Percentiles rank a stretch among this genome's conserved stretches.
phyloP scores from a whole-genome alignment of 2,888 invertebrate species.

The Gastracanthus pulcherrimus region DNA sequence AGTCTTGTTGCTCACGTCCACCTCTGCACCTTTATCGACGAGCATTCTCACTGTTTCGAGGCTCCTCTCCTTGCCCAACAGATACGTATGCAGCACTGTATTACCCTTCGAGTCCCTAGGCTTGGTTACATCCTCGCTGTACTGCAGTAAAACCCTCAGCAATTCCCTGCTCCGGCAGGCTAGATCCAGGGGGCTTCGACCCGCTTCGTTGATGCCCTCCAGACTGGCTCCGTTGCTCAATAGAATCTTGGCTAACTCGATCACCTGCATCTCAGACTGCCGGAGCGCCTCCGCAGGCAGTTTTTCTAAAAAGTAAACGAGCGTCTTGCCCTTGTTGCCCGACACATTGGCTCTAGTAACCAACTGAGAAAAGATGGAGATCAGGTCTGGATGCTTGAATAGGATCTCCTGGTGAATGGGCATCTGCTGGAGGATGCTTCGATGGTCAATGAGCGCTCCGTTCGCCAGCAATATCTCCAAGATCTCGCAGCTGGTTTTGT shows the following conservation, averaged over 20 bases:
- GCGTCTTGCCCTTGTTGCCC: neutral
- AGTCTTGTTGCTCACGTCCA: neutral
- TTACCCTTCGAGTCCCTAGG: neutral
- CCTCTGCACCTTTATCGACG: neutral
- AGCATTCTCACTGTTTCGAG: neutral
- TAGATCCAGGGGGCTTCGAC: neutral
- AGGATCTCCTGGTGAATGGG: neutral
- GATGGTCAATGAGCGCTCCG: neutral
- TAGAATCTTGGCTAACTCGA: neutral
- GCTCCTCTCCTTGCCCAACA: neutral
- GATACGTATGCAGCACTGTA: neutral
- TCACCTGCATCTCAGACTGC: neutral
- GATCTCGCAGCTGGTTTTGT: too few species aligned
- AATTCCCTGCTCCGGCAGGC: neutral
- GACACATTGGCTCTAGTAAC: neutral
- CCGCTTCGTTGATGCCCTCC: neutral
- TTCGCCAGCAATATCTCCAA: neutral
- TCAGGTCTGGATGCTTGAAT: neutral
- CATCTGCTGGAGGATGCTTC: neutral
- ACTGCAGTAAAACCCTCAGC: neutral
- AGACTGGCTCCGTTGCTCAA: neutral
- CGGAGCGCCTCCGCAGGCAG: neutral
- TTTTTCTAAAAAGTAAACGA: neutral
- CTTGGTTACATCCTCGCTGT: neutral
- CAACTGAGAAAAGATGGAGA: neutral